Percentiles rank a stretch among this genome's conserved stretches.
phyloP scores from a whole-genome alignment of 53 echinoderm and acorn worm species.

The Actinopyga echinites region DNA sequence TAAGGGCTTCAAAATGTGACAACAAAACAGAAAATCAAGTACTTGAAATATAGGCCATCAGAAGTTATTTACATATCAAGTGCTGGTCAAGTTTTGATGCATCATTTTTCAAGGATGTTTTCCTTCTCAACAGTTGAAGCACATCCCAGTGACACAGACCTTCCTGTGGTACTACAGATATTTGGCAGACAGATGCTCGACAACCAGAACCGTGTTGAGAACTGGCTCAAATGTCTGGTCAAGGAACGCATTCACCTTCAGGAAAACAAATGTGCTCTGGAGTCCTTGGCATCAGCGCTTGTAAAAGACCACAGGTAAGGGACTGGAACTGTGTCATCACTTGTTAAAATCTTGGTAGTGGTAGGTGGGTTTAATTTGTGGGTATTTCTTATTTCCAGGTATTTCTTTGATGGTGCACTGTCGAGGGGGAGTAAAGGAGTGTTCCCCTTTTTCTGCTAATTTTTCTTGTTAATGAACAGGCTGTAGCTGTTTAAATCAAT shows the following conservation, averaged over 20 bases:
- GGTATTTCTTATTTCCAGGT: no score
- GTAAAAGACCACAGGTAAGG: slow-evolving; percentile 94
- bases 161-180: slow-evolving; percentile 65
- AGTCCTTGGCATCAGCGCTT: slow-evolving; percentile 80
- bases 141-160: slow-evolving; percentile 75
- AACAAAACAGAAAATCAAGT: no score
- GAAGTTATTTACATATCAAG: no score
- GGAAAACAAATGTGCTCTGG: slow-evolving; percentile 80
- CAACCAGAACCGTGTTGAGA: slow-evolving; percentile 64
- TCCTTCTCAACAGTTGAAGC: slow-evolving; percentile 72
- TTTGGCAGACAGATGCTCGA: slow-evolving; percentile 68
- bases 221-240: slow-evolving; percentile 85
- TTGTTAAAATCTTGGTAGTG: neutral
- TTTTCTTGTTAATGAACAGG: no score
- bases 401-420: no score
- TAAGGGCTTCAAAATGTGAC: no score
- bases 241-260: slow-evolving; percentile 75
- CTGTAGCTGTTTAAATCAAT: no score
- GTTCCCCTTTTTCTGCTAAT: no score
- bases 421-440: no score
- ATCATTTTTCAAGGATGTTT: neutral
- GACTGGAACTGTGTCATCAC: neutral
- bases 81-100: no score
- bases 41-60: no score
- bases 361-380: no score